Evolutionary conservation across 2,113 vertebrate species (phyloP).

Genomic region (Neopipo cinnamomea): DNA sequence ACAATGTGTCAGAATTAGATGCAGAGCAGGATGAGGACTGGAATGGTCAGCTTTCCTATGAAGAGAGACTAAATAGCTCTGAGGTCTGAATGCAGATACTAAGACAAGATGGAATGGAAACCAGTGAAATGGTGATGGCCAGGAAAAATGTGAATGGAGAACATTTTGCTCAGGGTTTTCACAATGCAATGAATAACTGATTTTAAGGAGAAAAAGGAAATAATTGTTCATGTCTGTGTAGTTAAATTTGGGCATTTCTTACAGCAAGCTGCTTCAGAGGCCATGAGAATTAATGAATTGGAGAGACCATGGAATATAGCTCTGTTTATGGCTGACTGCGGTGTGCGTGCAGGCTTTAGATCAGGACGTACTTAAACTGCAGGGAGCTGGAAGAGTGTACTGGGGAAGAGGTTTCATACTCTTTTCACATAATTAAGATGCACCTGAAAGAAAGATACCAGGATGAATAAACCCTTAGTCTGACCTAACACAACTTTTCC

Average conservation of each 20-base stretch:
- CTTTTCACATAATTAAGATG: not conserved
- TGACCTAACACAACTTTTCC: not conserved
- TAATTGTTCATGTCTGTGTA: not conserved
- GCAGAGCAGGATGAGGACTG: not conserved
- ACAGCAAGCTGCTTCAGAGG: not conserved
- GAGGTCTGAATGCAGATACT: not conserved
- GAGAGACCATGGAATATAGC: not conserved
- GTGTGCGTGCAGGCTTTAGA: not conserved
- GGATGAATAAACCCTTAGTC: not conserved
- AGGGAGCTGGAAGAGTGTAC: not conserved
- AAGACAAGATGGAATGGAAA: not conserved
- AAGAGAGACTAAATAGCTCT: not conserved
- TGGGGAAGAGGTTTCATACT: not conserved
- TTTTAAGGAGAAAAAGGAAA: not conserved
- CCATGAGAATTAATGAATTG: not conserved
- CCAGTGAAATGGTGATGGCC: not conserved
- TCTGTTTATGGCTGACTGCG: not conserved
- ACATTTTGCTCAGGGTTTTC: not conserved
- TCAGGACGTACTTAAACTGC: not conserved
- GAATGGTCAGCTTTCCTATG: not conserved
- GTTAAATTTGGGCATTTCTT: not conserved
- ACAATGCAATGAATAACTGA: not conserved
- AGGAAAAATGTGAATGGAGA: not conserved
- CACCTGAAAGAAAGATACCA: not conserved
- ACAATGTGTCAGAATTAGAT: accelerated